Conservation (phyloP, 2,888 invertebrate genomes). For the Idaea biselata region DNA sequence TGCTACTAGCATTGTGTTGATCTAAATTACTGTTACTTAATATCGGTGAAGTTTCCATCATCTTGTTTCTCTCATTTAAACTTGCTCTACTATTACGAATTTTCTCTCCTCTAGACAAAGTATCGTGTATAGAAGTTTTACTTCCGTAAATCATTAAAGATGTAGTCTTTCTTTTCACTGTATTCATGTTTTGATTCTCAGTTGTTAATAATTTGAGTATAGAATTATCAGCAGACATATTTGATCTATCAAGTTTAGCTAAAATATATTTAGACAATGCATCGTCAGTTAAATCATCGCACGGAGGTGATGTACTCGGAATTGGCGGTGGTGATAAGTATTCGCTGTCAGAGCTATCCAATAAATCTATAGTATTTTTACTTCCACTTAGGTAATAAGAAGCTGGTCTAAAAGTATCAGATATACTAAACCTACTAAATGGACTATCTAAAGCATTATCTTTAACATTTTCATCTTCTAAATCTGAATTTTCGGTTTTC, state of each 20-base stretch:
- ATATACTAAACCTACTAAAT: slow-evolving; percentile 87
- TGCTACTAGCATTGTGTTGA: slow-evolving; percentile 60
- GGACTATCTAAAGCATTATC: slow-evolving; percentile 86
- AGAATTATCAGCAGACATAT: slow-evolving; percentile 70
- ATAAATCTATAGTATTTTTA: slow-evolving; percentile 83
- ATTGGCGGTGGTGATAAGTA: slow-evolving; percentile 89
- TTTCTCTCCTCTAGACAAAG: slow-evolving; percentile 74
- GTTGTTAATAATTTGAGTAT: slow-evolving; percentile 73
- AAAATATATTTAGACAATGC: slow-evolving; percentile 73
- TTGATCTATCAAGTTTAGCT: slow-evolving; percentile 75
- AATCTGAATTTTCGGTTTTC: slow-evolving; percentile 88
- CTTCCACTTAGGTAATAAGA: slow-evolving; percentile 91
- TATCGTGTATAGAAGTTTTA: slow-evolving; percentile 74
- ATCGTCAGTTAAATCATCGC: slow-evolving; percentile 85
- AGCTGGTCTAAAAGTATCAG: slow-evolving; percentile 93
- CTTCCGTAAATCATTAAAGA: slow-evolving; percentile 78
- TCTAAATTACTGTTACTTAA: slow-evolving; percentile 57
- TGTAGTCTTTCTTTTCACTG: slow-evolving; percentile 70
- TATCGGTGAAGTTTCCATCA: slow-evolving; percentile 45
- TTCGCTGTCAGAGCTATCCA: slow-evolving; percentile 91
- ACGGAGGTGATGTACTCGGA: slow-evolving; percentile 87
- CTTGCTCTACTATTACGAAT: slow-evolving; percentile 71
- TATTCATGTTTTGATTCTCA: slow-evolving; percentile 70
- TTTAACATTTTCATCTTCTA: slow-evolving; percentile 90
- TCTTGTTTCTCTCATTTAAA: slow-evolving; percentile 59